These are phyloP conservation scores for Trachurus trachurus DNA, from an alignment of 2,797 vertebrate species.

Conservation along the genomic window DNA sequence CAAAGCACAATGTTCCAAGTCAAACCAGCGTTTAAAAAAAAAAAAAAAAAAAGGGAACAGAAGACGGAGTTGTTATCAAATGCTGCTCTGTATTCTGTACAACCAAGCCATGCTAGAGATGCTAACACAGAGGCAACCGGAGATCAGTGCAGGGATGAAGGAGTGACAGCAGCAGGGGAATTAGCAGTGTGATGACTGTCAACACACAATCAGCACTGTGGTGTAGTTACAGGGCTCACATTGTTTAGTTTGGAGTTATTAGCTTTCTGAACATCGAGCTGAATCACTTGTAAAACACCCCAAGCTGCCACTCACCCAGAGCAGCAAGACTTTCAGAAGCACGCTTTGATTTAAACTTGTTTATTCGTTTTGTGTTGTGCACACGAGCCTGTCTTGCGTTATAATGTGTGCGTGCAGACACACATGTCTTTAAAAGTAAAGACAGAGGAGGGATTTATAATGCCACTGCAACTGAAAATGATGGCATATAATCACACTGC, in stretches of 20 bases:
- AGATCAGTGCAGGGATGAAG: conserved; percentile 47
- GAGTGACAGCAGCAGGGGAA: conserved; percentile 65
- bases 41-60: neutral
- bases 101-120: conserved; percentile 24
- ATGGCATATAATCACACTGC: conserved; percentile 50
- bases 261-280: conserved; percentile 69
- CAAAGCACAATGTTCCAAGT: conserved; percentile 4
- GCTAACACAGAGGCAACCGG: conserved; percentile 34
- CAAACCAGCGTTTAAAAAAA: conserved; percentile 3
- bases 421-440: conserved; percentile 46
- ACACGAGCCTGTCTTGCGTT: neutral
- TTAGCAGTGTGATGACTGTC: conserved; percentile 70
- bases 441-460: conserved; percentile 40
- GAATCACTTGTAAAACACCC: conserved; percentile 67
- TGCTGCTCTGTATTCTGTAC: conserved; percentile 35
- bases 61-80: conserved; percentile 21
- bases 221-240: conserved; percentile 64
- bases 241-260: conserved; percentile 75
- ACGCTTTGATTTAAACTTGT: conserved; percentile 39
- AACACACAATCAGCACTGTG: conserved; percentile 66
- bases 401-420: conserved; percentile 13
- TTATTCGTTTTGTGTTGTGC: conserved; percentile 5
- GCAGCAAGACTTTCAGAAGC: conserved; percentile 30
- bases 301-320: conserved; percentile 65
- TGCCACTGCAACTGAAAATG: conserved; percentile 41